A percentile compares a stretch with the other conserved stretches of the same genome.
Conservation (phyloP, 2,113 vertebrate genomes). For the Aepyceros melampus region DNA sequence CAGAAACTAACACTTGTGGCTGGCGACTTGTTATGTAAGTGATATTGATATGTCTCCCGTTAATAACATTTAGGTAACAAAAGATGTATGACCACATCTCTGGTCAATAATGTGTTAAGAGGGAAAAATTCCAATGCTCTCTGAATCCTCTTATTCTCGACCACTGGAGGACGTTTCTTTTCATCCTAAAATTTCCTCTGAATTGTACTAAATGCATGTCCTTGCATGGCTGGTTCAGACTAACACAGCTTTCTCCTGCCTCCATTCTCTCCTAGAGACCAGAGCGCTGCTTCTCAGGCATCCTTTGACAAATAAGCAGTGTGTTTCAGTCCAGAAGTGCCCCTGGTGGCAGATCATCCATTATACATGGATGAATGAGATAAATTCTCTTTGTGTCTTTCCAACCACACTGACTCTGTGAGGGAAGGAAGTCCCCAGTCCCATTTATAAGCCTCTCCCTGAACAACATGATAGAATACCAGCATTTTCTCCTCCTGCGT, state of each 20-base stretch:
- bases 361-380: constrained; percentile 17
- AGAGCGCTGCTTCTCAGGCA: neutral
- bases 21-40: neutral
- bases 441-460: neutral
- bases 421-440: neutral
- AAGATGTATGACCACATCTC: neutral
- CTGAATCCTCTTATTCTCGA: neutral
- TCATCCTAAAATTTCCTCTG: neutral
- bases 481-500: neutral
- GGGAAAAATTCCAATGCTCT: neutral
- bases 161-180: neutral
- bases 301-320: neutral
- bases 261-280: neutral
- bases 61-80: neutral
- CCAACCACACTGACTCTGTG: neutral
- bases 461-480: neutral
- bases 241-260: neutral
- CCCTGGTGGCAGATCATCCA: constrained; percentile 24
- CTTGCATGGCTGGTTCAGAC: neutral
- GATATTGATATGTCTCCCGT: neutral
- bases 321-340: neutral
- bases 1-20: neutral
- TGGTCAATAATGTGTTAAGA: neutral
- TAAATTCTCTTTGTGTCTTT: neutral
- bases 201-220: neutral